Base-by-base conservation (phyloP, 2,888 invertebrate genomes). In the Epistrophe eligans region DNA sequence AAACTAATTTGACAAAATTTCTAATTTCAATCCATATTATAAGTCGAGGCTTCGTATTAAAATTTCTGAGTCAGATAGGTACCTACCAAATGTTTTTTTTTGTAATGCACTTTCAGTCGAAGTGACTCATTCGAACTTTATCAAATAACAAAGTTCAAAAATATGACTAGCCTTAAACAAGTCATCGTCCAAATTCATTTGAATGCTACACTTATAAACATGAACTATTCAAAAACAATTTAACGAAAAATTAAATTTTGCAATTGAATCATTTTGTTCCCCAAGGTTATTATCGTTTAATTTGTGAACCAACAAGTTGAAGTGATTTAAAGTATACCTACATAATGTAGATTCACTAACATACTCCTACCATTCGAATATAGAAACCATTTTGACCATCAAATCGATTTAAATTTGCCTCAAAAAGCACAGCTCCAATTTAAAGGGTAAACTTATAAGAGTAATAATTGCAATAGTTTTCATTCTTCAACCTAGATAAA, bases 331-430 rank as follows among this genome's bases (percentile, higher is more conserved):
- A 62, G 15, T 62, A n/a, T n/a, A n/a, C n/a, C n/a, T n/a, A n/a
- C 57, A 35, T n/a, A 10, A 57, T 17, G 28, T 15, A 48, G 45
- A 8, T 9, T 9, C n/a, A 0, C 9, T 4, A 17, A 17, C 17
- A 7, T 60, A 9, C 40, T 9, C 35, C 7, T 15, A 62, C 24
- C 1, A 43, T 8, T 60, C 7, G 19, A 40, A 13, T 4, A 17
- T 7, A 38, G 40, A 40, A 62, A 62, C 40, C 24, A 24, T 40
- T 19, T 40, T 13, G 2, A 4, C 17, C 24, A 24, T 43, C 15
- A 40, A 60, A 60, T 60, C 60, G 60, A 60, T 60, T 60, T 8
- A 60, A 38, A 38, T 24, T 8, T 24, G 40, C 24, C 15, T 24
- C 9, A n/a, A 5, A 19, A 60, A 13, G 38, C 24, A 40, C 24